phyloP scores from a whole-genome alignment of 2,113 vertebrate species.

The Panthera uncia region DNA sequence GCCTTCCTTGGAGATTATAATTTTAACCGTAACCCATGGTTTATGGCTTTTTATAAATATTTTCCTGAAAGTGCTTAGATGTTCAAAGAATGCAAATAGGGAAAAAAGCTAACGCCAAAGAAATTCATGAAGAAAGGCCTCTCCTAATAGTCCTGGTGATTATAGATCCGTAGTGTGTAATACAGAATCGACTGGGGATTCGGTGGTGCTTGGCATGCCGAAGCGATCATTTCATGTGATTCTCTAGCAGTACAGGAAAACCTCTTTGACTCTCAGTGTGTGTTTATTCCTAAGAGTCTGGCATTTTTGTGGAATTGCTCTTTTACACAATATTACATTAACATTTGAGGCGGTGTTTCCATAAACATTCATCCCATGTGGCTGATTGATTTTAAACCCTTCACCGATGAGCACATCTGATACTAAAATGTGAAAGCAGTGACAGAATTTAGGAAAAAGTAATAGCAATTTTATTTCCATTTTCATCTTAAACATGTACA shows the following conservation, averaged over 20 bases:
- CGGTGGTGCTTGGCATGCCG: neutral
- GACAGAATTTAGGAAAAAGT: neutral
- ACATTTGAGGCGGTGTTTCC: neutral
- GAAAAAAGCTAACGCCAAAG: neutral
- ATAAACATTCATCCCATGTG: neutral
- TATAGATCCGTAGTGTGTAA: neutral
- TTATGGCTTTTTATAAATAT: neutral
- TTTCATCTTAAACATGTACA: neutral
- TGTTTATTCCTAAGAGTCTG: neutral
- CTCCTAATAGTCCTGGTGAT: neutral
- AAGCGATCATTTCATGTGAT: neutral
- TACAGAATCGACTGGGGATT: neutral
- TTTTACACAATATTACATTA: neutral
- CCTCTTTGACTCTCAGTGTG: neutral
- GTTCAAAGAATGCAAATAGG: conserved; percentile 4
- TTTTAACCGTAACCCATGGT: neutral
- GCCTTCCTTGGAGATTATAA: neutral
- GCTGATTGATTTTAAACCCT: neutral
- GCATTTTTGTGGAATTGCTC: neutral
- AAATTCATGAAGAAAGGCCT: neutral
- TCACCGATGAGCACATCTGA: neutral
- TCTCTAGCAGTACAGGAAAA: neutral
- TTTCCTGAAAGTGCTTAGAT: neutral
- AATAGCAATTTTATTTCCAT: neutral
- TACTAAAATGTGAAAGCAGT: neutral